phyloP scores from a whole-genome alignment of 64 coral and sea anemone genomes.

The Anthopleura sola region DNA sequence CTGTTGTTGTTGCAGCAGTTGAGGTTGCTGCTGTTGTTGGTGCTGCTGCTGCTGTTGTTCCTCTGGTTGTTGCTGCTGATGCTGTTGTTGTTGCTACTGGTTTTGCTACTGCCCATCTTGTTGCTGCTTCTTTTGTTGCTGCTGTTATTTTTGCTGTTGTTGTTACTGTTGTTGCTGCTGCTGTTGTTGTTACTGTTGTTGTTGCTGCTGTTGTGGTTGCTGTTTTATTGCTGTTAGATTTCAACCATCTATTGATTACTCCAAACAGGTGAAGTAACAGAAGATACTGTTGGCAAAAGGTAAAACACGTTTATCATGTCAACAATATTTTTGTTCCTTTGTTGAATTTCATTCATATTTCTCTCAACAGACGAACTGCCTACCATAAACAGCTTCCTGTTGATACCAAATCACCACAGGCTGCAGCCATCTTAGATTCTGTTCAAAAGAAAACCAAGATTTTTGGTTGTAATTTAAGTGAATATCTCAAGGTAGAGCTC shows the following conservation, averaged over 20 bases:
- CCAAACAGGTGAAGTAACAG: constrained; percentile 74
- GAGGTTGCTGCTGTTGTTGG: too few species aligned
- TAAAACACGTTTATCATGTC: background rate
- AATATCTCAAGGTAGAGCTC: constrained; percentile 74
- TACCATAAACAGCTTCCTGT: constrained; percentile 18
- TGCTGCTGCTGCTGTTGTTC: too few species aligned
- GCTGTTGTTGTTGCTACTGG: too few species aligned
- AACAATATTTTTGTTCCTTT: background rate
- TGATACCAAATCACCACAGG: constrained; percentile 26
- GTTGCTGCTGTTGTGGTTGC: too few species aligned
- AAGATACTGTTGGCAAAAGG: constrained; percentile 59
- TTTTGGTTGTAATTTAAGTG: constrained; percentile 92
- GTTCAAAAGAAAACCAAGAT: constrained; percentile 97
- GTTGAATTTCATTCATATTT: background rate
- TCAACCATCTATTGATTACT: background rate
- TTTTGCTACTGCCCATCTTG: too few species aligned
- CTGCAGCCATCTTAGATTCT: constrained; percentile 71
- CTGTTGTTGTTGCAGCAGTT: too few species aligned
- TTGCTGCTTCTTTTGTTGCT: too few species aligned
- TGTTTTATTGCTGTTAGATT: background rate
- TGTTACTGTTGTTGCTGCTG: background rate
- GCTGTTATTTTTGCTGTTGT: too few species aligned
- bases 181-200: background rate
- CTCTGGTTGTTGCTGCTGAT: too few species aligned
- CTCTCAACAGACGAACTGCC: background rate